phyloP scores from a whole-genome alignment of 2,113 vertebrate genomes.

The Aspidoscelis tigris region DNA sequence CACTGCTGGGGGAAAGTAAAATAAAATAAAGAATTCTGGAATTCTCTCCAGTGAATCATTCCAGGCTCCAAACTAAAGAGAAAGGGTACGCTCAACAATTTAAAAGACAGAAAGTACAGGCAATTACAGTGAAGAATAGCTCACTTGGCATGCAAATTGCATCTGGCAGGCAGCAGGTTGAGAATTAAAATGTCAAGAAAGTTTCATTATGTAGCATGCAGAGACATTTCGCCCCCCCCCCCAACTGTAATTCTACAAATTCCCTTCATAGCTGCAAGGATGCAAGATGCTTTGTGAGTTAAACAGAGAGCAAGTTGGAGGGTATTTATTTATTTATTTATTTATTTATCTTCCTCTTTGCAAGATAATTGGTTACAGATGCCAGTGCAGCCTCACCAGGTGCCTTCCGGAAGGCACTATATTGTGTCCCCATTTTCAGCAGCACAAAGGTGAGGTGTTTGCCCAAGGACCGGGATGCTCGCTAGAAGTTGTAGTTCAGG shows the following conservation, averaged over 20 bases:
- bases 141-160: slow-evolving; percentile 51
- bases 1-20: neutral
- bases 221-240: neutral
- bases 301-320: neutral
- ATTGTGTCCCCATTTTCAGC: no score
- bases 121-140: slow-evolving; percentile 45
- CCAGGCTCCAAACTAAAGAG: slow-evolving; percentile 7
- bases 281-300: neutral
- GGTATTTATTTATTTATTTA: slow-evolving; percentile 3
- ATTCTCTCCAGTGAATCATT: slow-evolving; percentile 26
- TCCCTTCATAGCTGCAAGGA: neutral
- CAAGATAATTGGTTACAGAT: no score
- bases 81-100: slow-evolving; percentile 37
- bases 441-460: no score
- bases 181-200: slow-evolving; percentile 52
- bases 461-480: no score
- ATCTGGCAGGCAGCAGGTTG: slow-evolving; percentile 44
- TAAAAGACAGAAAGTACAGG: slow-evolving; percentile 33
- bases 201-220: slow-evolving; percentile 47
- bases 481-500: no score
- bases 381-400: no score
- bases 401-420: no score
- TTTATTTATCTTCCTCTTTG: neutral
- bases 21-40: neutral
- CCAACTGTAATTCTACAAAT: slow-evolving; percentile 24